Conservation (phyloP, 2,113 vertebrate genomes). For the Sciurus niger region DNA sequence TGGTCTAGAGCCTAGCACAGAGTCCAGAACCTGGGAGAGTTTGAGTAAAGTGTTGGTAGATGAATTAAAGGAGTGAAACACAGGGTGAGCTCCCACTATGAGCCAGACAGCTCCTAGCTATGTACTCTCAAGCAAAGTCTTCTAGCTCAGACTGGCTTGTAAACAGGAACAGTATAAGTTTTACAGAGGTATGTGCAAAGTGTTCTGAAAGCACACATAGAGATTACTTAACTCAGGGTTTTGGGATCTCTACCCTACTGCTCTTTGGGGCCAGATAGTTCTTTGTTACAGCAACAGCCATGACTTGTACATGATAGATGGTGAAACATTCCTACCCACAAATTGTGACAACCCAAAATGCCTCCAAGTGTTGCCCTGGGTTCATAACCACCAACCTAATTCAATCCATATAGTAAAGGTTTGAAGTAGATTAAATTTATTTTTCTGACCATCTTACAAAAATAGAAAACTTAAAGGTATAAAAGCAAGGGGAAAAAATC, state of each 20-base stretch:
- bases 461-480: slow-evolving; percentile 6
- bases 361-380: neutral
- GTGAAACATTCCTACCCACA: neutral
- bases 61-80: neutral
- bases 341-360: neutral
- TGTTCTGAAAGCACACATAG: neutral
- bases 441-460: neutral
- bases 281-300: neutral
- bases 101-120: neutral
- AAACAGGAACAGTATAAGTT: neutral
- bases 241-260: neutral
- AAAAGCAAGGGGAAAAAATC: neutral
- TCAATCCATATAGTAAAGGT: neutral
- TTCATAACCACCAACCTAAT: neutral
- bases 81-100: neutral
- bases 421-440: slow-evolving; percentile 40
- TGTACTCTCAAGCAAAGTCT: neutral
- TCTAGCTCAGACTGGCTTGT: neutral
- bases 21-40: neutral
- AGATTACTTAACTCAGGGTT: neutral
- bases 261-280: neutral
- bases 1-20: neutral
- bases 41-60: neutral
- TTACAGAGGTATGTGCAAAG: neutral
- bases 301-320: neutral